A percentile compares a stretch with the other conserved stretches of the same genome.
These are phyloP conservation scores for Allobates femoralis DNA, from an alignment of 2,797 vertebrate species.

Conservation along the genomic window DNA sequence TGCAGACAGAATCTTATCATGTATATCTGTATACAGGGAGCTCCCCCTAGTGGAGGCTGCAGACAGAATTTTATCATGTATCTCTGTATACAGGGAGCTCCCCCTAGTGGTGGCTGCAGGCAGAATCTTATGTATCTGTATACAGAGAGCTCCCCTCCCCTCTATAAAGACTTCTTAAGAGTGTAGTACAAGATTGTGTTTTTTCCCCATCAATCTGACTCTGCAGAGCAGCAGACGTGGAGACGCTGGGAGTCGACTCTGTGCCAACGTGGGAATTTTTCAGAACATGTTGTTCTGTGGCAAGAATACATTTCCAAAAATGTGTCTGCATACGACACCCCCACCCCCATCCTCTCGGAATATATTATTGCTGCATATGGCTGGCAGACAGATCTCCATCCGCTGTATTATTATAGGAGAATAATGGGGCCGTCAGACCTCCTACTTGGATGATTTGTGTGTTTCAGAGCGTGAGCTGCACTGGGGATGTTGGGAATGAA, in stretches of 20 bases:
- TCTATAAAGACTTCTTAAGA: too few species aligned
- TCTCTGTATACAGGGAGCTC: too few species aligned
- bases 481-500: neutral
- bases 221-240: neutral
- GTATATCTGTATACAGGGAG: too few species aligned
- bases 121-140: too few species aligned
- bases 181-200: neutral
- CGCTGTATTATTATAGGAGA: neutral
- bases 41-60: too few species aligned
- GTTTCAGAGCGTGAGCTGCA: too few species aligned
- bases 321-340: neutral
- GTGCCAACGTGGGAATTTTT: constrained; percentile 22
- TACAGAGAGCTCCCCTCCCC: too few species aligned
- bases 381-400: constrained; percentile 2
- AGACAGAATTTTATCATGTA: too few species aligned
- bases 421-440: too few species aligned
- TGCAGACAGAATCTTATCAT: too few species aligned
- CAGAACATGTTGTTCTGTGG: constrained; percentile 31
- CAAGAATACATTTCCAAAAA: constrained; percentile 40
- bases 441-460: neutral
- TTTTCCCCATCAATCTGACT: neutral
- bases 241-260: neutral
- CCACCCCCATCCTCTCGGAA: neutral
- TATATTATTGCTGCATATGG: constrained; percentile 32
- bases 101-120: too few species aligned